Evolutionary conservation across 2,113 vertebrate species (phyloP), one percentile per base, ranked within the genome.

Genomic region (Xiphias gladius): DNA sequence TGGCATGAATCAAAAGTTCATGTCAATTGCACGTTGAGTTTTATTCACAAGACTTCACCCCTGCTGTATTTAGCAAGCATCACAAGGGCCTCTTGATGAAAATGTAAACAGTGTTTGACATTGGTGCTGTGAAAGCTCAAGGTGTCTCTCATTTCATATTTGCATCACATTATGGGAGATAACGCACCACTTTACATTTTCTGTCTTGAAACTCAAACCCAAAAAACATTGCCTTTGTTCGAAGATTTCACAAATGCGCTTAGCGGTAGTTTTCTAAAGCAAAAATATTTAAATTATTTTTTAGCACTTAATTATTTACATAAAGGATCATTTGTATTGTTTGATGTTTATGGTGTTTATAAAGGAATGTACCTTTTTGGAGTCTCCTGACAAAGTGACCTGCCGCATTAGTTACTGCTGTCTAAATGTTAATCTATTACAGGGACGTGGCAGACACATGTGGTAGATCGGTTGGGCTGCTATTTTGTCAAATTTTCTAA

Each of bases 81-180:
- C 74, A 70, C 73, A 85, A 80, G 46, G 73, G 61, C 46, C 80
- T 70, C 55, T 83, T 46, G 26, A 89, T 88, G 20, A 77, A 73
- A 82, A 83, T 73, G 43, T 88, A 73, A 89, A 89, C 77, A 52
- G 83, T 80, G 76, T 86, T 88, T 90, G 84, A 79, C 71, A 69
- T 73, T 74, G 35, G 24, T 58, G 72, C 85, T 71, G 81, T 87
- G 79, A 77, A 73, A 81, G 79, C 83, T 82, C 73, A 73, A 84
- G 85, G 83, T 83, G 86, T 90, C 84, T 90, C 64, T 28, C 66
- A 70, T 88, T 84, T 91, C 76, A 83, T 66, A 64, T 86, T 87
- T 90, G 84, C 75, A 82, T 92, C 79, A 84, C 85, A 84, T 86
- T 73, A 83, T 82, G 71, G 66, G 82, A 79, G 78, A 83, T 89